phyloP scores from a whole-genome alignment of 2,888 invertebrate genomes.

The Drosophila stalkeri region DNA sequence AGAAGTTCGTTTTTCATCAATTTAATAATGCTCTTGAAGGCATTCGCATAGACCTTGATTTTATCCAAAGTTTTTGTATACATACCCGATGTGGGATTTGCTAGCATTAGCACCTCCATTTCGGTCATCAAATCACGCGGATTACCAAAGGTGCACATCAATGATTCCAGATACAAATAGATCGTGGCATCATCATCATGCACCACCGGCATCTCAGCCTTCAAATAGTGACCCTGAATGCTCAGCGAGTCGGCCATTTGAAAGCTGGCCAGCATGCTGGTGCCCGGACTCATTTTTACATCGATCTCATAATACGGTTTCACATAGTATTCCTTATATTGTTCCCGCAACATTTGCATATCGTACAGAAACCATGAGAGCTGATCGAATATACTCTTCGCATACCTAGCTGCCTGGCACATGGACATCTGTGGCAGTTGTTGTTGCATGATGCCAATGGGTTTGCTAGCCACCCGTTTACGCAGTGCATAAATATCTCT shows the following conservation, averaged over 20 bases:
- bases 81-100: constrained; percentile 41
- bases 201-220: constrained; percentile 49
- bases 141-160: constrained; percentile 66
- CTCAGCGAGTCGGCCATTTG: constrained; percentile 56
- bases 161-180: constrained; percentile 72
- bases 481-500: constrained; percentile 62
- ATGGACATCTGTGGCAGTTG: constrained; percentile 76
- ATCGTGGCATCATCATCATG: constrained; percentile 61
- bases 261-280: constrained; percentile 37
- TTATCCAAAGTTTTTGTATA: constrained; percentile 58
- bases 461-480: constrained; percentile 60
- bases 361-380: constrained; percentile 79
- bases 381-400: constrained; percentile 74
- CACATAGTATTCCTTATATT: constrained; percentile 73
- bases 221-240: constrained; percentile 68
- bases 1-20: constrained; percentile 63
- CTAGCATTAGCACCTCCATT: constrained; percentile 52
- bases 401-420: constrained; percentile 65
- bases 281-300: constrained; percentile 54
- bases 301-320: constrained; percentile 68
- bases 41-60: constrained; percentile 54
- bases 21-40: constrained; percentile 72
- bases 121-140: constrained; percentile 57
- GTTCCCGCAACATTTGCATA: constrained; percentile 70
- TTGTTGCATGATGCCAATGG: constrained; percentile 75